Conservation (phyloP, 1,140 invertebrate genomes). For the Sinonovacula constricta region DNA sequence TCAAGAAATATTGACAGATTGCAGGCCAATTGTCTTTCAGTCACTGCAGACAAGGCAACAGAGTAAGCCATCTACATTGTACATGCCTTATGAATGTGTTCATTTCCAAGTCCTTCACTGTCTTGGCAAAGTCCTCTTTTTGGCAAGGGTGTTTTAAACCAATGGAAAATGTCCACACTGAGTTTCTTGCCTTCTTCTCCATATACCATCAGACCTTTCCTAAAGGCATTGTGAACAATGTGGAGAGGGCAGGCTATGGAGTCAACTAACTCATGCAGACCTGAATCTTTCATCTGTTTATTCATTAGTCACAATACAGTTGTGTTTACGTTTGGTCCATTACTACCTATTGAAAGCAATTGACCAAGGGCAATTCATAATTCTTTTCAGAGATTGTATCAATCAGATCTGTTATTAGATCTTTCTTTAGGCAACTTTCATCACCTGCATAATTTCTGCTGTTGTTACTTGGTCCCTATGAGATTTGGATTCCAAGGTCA, state of each 20-base stretch:
- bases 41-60: slow-evolving; percentile 11
- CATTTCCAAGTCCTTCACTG: slow-evolving; percentile 7
- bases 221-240: slow-evolving; percentile 24
- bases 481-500: too few relatives aligned
- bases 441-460: too few relatives aligned
- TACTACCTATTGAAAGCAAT: slow-evolving; percentile 4
- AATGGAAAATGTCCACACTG: slow-evolving; percentile 13
- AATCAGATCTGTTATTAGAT: too few relatives aligned
- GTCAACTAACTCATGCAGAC: not conserved
- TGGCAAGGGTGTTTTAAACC: slow-evolving; percentile 7
- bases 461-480: too few relatives aligned
- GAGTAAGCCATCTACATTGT: slow-evolving; percentile 11
- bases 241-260: slow-evolving; percentile 14
- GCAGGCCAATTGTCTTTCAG: too few relatives aligned
- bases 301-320: not conserved
- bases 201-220: slow-evolving; percentile 3
- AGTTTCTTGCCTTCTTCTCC: slow-evolving; percentile 13
- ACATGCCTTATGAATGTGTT: slow-evolving; percentile 22
- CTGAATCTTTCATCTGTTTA: not conserved
- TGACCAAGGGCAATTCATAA: slow-evolving; percentile 1
- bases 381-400: too few relatives aligned
- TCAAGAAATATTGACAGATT: slow-evolving; percentile 2
- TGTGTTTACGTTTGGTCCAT: slow-evolving; percentile 22
- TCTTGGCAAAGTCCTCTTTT: too few relatives aligned
- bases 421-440: too few relatives aligned